Percentiles rank a stretch among this genome's conserved stretches.
Evolutionary conservation across 1,140 invertebrate species (phyloP).

Genomic region (Heliconius hermathena): DNA sequence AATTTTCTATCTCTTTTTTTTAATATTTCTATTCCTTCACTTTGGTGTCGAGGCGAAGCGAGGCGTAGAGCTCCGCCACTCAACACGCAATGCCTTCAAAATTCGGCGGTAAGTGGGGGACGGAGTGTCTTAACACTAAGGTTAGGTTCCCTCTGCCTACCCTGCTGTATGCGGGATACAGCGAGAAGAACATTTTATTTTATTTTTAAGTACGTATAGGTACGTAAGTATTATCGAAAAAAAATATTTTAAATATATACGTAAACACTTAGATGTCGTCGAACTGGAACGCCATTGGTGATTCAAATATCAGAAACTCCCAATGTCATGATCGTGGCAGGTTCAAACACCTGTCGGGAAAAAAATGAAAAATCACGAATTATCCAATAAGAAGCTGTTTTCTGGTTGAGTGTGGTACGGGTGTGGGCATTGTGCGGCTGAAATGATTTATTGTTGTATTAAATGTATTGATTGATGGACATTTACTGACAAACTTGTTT

Average conservation of each 20-base stretch:
- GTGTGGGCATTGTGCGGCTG: constrained; percentile 14
- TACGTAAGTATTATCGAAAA: too few species aligned
- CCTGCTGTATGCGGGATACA: too few species aligned
- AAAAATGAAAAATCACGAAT: constrained; percentile 76
- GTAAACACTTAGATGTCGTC: constrained; percentile 27
- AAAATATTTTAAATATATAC: background rate
- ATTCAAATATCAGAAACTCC: constrained; percentile 45
- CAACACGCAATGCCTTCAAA: too few species aligned
- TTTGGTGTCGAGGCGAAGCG: too few species aligned
- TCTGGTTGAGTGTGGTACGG: constrained; percentile 52
- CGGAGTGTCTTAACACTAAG: too few species aligned
- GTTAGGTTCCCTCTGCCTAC: too few species aligned
- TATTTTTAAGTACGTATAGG: too few species aligned
- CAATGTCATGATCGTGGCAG: constrained; percentile 74
- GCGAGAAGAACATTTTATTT: too few species aligned
- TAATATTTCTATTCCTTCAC: too few species aligned
- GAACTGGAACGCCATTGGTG: constrained; percentile 52
- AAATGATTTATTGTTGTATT: background rate
- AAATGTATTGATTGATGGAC: background rate
- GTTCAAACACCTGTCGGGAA: constrained; percentile 73
- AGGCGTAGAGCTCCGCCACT: too few species aligned
- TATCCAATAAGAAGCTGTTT: constrained; percentile 76
- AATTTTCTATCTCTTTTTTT: too few species aligned
- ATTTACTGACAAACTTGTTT: background rate
- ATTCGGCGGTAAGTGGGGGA: too few species aligned